Evolutionary conservation across 2,113 vertebrate genomes (phyloP).

Genomic region (Sturnira hondurensis): DNA sequence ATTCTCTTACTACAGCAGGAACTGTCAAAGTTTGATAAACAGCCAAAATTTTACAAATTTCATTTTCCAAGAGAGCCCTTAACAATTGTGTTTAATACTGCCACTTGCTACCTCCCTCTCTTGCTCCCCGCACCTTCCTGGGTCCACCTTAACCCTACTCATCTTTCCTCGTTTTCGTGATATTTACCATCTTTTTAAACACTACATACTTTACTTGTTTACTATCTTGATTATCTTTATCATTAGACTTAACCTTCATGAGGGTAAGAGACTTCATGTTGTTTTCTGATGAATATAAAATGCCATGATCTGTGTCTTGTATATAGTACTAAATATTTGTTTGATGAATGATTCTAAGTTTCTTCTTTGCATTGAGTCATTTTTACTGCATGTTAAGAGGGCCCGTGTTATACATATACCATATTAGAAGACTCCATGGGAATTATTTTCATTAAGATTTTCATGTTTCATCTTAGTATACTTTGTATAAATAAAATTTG

Average conservation of each 20-base stretch:
- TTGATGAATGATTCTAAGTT: background rate
- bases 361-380: background rate
- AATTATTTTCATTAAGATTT: background rate
- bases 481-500: background rate
- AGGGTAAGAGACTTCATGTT: background rate
- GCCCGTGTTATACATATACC: background rate
- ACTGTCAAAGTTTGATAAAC: background rate
- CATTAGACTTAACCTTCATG: background rate
- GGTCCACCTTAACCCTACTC: background rate
- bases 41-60: background rate
- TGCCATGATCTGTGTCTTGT: background rate
- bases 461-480: background rate
- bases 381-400: background rate
- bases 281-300: background rate
- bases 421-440: background rate
- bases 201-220: background rate
- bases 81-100: background rate
- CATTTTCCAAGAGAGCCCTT: background rate
- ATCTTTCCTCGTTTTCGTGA: background rate
- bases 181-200: background rate
- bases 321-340: background rate
- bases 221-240: background rate
- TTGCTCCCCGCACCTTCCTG: background rate
- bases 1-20: background rate
- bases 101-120: background rate